Evolutionary conservation across 2,888 invertebrate species (phyloP).

Genomic region (Cyaniris semiargus): DNA sequence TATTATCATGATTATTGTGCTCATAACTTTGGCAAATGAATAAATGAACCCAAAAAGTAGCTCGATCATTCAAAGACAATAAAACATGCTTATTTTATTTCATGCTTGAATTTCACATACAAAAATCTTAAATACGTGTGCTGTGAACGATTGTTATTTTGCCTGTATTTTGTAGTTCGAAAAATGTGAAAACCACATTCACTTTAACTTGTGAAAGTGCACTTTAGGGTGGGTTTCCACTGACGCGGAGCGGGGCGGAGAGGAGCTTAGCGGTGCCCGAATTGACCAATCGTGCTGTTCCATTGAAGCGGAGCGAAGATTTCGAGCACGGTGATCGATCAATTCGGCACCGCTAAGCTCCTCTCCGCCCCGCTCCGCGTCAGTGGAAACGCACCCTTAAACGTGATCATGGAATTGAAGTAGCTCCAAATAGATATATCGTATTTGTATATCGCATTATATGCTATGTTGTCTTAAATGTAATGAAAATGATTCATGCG

Average conservation of each 20-base stretch:
- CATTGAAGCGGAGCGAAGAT: too few species aligned
- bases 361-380: too few species aligned
- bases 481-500: slow-evolving; percentile 50
- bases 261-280: too few species aligned
- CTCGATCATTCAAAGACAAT: neutral
- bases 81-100: neutral
- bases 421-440: neutral
- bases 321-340: too few species aligned
- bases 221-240: too few species aligned
- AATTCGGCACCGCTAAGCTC: too few species aligned
- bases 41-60: neutral
- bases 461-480: neutral
- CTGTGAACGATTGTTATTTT: neutral
- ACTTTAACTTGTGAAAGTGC: neutral
- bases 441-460: too few species aligned
- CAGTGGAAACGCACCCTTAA: too few species aligned
- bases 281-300: too few species aligned
- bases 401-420: neutral
- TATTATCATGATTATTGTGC: neutral
- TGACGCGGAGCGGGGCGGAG: too few species aligned
- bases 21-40: neutral
- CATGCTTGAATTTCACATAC: neutral
- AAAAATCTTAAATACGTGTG: neutral
- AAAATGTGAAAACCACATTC: slow-evolving; percentile 9
- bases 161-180: neutral